A percentile compares a stretch with the other conserved stretches of the same genome.
Conservation (phyloP, 2,113 vertebrate genomes). For the Gallinago media region DNA sequence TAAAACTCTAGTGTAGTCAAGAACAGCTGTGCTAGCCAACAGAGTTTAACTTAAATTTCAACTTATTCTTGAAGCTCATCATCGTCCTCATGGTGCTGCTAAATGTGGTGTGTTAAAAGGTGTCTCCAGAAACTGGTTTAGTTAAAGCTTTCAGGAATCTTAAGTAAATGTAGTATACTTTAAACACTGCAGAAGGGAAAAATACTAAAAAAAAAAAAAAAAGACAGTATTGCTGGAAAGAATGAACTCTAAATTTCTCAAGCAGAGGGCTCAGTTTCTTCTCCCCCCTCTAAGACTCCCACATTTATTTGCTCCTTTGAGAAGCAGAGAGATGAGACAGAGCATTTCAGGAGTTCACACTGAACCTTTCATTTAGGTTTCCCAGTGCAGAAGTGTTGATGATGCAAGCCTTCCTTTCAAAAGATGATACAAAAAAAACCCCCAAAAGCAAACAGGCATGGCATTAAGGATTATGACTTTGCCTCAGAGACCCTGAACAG, state of each 20-base stretch:
- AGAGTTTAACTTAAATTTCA: background rate
- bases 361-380: background rate
- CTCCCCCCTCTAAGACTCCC: background rate
- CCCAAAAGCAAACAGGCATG: background rate
- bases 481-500: background rate
- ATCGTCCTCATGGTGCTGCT: background rate
- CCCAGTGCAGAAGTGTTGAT: background rate
- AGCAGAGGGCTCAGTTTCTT: background rate
- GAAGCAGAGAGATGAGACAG: background rate
- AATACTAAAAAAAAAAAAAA: no score
- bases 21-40: background rate
- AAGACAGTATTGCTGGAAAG: background rate
- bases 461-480: background rate
- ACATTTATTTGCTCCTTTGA: background rate
- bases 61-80: background rate
- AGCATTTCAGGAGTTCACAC: background rate
- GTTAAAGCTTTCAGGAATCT: background rate
- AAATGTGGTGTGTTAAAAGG: background rate
- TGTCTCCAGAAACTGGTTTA: background rate
- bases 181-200: background rate
- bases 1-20: background rate
- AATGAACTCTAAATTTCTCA: background rate
- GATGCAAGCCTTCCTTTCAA: background rate
- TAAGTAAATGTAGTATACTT: background rate
- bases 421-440: background rate